A percentile compares a stretch with the other conserved stretches of the same genome.
Evolutionary conservation across 2,888 invertebrate genomes (phyloP).

Genomic region (Xanthorhoe designata): DNA sequence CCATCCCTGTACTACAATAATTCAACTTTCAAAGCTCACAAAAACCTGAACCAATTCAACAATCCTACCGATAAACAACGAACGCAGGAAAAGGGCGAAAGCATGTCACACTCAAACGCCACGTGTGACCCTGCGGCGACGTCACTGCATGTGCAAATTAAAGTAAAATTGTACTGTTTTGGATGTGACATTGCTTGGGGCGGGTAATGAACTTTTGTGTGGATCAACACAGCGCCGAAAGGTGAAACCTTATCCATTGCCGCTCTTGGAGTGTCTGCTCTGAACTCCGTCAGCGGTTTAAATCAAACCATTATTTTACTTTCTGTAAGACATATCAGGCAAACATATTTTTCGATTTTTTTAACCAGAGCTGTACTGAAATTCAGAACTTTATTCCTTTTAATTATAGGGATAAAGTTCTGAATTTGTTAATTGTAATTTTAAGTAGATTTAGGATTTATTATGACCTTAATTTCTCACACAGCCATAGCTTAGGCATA

Average conservation of each 20-base stretch:
- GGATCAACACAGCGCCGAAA: neutral
- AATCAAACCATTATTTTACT: neutral
- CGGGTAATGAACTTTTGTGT: neutral
- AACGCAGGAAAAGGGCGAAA: constrained; percentile 52
- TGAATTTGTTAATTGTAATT: neutral
- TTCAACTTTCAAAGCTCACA: constrained; percentile 16
- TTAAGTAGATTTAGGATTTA: neutral
- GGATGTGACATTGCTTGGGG: constrained; percentile 50
- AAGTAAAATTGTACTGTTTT: constrained; percentile 48
- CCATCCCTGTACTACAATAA: neutral
- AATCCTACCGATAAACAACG: constrained; percentile 40
- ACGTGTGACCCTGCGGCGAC: constrained; percentile 61
- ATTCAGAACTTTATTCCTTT: too few relatives aligned
- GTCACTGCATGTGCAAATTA: constrained; percentile 53
- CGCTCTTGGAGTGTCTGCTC: neutral
- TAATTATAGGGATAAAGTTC: too few relatives aligned
- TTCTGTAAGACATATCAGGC: too few relatives aligned
- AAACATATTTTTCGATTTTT: too few relatives aligned
- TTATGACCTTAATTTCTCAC: neutral
- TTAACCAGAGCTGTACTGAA: too few relatives aligned
- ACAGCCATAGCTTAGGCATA: neutral
- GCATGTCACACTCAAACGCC: constrained; percentile 57
- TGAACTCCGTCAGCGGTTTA: neutral
- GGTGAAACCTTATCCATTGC: too few relatives aligned
- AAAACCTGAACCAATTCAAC: constrained; percentile 42